Base-by-base conservation (phyloP, 2,797 vertebrate species). In the Picus viridis region DNA sequence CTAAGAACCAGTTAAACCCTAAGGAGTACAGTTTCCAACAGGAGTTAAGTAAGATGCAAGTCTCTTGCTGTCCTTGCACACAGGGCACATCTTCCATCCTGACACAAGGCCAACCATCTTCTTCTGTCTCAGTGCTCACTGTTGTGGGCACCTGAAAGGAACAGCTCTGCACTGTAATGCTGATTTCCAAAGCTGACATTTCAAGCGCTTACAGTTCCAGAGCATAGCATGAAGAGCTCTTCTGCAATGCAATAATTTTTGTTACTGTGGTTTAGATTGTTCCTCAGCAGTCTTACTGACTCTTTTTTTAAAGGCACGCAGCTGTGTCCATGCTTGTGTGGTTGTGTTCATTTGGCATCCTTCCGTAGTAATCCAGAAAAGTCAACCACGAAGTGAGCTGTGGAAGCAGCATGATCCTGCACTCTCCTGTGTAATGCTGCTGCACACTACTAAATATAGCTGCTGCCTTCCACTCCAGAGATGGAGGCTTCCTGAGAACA, bases 361-460 rank as follows among this genome's bases (percentile, higher is more conserved):
- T 73, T 68, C 51, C 68, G n/a, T 32, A 79, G 47, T 32, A 91
- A 69, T 80, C 70, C 32, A 76, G 36, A 51, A 77, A 41, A 87
- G 68, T 54, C 53, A 92, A 65, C 59, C 80, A 10, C 32, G 43
- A 91, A 91, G 65, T 3, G 53, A 88, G 59, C 63, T 94, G 65
- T 32, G 51, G 74, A 91, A 89, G 49, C 62, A 64, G 76, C 87
- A 83, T 59, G 81, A 69, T 83, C 45, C 71, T 62, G 54, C 41
- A 43, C 57, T 85, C 83, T 89, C 65, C 80, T 73, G 69, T 68
- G 47, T 74, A 80, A 68, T 30, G 45, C 58, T 85, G 77, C 72
- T 72, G 83, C 85, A 57, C 49, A 2, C 47, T 30, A n/a, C 90
- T 94, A 95, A 96, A 96, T 96, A 96, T 94, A 97, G 93, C 83